Evolutionary conservation across 1,140 invertebrate genomes (phyloP).

Genomic region (Asbolus verrucosus): DNA sequence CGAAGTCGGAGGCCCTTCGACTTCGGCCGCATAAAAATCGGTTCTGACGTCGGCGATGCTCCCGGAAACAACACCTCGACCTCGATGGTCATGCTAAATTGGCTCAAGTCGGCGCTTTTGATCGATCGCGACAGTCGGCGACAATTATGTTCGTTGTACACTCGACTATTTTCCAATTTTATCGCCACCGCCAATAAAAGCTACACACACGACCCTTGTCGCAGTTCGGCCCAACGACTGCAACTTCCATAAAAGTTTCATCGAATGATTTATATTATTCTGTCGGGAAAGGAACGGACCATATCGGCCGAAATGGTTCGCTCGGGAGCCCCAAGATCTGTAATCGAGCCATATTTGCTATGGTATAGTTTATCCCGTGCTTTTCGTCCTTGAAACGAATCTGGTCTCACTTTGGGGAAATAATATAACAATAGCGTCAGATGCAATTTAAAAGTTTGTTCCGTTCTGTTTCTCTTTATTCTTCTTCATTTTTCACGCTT

Average conservation of each 20-base stretch:
- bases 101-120: no score
- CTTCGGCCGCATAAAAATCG: neutral
- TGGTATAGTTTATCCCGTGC: no score
- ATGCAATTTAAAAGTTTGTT: no score
- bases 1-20: neutral
- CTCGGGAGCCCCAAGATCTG: conserved; percentile 23
- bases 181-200: conserved; percentile 24
- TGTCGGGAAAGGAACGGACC: conserved; percentile 2
- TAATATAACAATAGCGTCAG: no score
- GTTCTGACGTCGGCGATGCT: no score
- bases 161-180: conserved; percentile 27
- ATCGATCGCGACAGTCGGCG: neutral
- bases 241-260: conserved; percentile 39
- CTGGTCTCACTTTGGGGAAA: no score
- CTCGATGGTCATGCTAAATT: no score
- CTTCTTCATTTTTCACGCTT: no score
- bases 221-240: conserved; percentile 34
- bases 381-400: no score
- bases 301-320: conserved; percentile 19
- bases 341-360: conserved; percentile 14
- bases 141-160: conserved; percentile 17
- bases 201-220: conserved; percentile 28
- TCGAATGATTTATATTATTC: conserved; percentile 39
- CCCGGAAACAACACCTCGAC: no score
- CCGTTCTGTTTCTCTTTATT: no score